Conservation (phyloP, 2,113 vertebrate genomes). For the Pseudolaguvia tuberculata region DNA sequence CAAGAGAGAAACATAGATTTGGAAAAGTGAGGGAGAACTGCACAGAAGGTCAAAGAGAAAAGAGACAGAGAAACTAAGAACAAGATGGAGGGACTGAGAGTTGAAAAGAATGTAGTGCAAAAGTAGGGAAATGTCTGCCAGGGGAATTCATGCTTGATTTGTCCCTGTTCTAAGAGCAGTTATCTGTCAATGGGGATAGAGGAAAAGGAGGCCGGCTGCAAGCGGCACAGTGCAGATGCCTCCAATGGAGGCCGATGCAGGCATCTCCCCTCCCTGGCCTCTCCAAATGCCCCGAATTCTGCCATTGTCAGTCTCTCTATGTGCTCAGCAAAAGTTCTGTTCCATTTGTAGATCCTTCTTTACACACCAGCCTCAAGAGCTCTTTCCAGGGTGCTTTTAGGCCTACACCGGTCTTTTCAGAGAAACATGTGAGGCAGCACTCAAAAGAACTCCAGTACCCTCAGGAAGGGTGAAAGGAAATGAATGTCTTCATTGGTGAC, state of each 20-base stretch:
- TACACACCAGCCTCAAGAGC: slow-evolving; percentile 27
- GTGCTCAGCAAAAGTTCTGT: slow-evolving; percentile 33
- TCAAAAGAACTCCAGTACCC: slow-evolving; percentile 35
- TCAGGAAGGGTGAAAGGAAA: slow-evolving; percentile 10
- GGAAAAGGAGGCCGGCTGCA: slow-evolving; percentile 33
- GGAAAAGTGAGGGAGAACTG: slow-evolving; percentile 7
- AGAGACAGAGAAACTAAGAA: too few species aligned
- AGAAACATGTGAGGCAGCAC: slow-evolving; percentile 38
- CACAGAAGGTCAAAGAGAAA: slow-evolving; percentile 48
- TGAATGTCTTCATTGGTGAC: slow-evolving; percentile 38
- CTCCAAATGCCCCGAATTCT: slow-evolving; percentile 19
- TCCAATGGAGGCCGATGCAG: slow-evolving; percentile 44
- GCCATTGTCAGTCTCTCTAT: slow-evolving; percentile 43
- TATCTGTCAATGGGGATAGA: slow-evolving; percentile 55
- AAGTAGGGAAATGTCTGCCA: slow-evolving; percentile 58
- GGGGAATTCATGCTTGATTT: slow-evolving; percentile 68
- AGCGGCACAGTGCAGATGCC: slow-evolving; percentile 41
- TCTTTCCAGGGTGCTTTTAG: slow-evolving; percentile 43
- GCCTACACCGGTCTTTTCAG: slow-evolving; percentile 30
- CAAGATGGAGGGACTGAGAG: slow-evolving; percentile 42
- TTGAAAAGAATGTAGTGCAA: slow-evolving; percentile 45
- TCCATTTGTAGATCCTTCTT: slow-evolving; percentile 34
- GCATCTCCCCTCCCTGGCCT: slow-evolving; percentile 25
- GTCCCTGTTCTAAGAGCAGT: slow-evolving; percentile 60
- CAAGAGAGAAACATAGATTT: too few species aligned